A percentile compares a stretch with the other conserved stretches of the same genome.
Evolutionary conservation across 2,797 vertebrate species (phyloP).

Genomic region (Urosaurus nigricauda): DNA sequence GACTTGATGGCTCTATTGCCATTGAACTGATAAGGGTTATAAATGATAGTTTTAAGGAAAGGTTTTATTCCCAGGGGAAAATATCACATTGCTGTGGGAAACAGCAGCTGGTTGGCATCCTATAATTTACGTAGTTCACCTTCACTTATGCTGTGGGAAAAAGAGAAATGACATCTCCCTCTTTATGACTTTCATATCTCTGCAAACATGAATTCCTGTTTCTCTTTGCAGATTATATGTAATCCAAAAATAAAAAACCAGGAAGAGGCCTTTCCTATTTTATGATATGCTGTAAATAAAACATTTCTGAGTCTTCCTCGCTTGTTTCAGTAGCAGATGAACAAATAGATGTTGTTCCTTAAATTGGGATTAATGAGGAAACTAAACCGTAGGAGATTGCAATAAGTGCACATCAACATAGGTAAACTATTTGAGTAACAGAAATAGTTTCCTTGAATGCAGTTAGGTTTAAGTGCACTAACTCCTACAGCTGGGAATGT

Average conservation of each 20-base stretch:
- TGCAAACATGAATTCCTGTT: constrained; percentile 67
- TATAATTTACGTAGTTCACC: constrained; percentile 78
- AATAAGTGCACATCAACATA: neutral
- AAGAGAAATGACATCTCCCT: constrained; percentile 66
- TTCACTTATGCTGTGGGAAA: constrained; percentile 85
- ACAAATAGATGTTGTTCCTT: constrained; percentile 51
- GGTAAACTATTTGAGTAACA: neutral
- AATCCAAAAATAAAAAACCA: constrained; percentile 49
- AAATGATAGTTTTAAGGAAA: constrained; percentile 88
- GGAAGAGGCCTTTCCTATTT: constrained; percentile 57
- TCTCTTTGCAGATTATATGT: constrained; percentile 55
- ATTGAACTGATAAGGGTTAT: constrained; percentile 86
- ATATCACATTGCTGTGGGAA: constrained; percentile 86
- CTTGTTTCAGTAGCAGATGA: constrained; percentile 71
- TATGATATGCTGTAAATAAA: constrained; percentile 69
- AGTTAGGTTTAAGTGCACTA: neutral
- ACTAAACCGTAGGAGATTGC: neutral
- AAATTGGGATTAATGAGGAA: constrained; percentile 44
- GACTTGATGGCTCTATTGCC: constrained; percentile 89
- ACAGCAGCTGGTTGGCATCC: constrained; percentile 79
- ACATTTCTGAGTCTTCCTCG: constrained; percentile 64
- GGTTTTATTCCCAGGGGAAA: constrained; percentile 91
- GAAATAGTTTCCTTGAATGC: neutral
- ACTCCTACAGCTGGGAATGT: neutral
- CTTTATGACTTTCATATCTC: constrained; percentile 77